These are phyloP conservation scores for Brachyrhaphis roseni DNA, from an alignment of 2,797 vertebrate genomes.

Conservation along the genomic window DNA sequence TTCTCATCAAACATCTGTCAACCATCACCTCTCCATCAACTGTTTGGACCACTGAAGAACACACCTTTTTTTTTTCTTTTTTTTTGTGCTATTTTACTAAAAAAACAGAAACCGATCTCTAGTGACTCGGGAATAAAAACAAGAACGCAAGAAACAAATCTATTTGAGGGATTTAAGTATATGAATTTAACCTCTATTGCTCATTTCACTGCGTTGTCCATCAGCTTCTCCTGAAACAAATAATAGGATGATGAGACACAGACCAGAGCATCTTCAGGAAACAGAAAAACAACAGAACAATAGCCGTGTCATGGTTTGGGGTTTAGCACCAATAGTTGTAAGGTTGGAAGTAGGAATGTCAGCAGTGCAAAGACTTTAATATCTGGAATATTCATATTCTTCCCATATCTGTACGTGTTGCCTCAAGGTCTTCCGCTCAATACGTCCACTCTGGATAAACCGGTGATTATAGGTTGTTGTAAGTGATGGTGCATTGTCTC, in stretches of 20 bases:
- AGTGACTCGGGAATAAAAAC: neutral
- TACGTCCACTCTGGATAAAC: neutral
- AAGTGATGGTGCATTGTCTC: neutral
- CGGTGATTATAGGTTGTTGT: neutral
- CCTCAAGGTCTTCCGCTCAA: neutral
- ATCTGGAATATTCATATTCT: neutral
- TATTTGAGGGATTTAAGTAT: neutral
- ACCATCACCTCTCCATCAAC: slow-evolving; percentile 6
- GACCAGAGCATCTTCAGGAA: neutral
- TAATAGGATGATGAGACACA: neutral
- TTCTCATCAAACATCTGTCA: slow-evolving; percentile 9
- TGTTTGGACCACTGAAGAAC: neutral
- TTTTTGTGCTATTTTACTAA: neutral
- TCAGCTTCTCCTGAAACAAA: neutral
- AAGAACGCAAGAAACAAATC: neutral
- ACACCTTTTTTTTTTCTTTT: neutral
- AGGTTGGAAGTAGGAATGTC: neutral
- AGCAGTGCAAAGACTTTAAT: neutral
- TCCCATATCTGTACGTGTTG: neutral
- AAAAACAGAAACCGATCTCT: neutral
- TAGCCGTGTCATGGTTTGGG: neutral
- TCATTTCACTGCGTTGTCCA: neutral
- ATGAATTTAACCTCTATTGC: neutral
- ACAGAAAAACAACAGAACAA: neutral
- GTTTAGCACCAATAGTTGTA: neutral